Conservation (phyloP, 2,113 vertebrate species). For the Lonchura striata region DNA sequence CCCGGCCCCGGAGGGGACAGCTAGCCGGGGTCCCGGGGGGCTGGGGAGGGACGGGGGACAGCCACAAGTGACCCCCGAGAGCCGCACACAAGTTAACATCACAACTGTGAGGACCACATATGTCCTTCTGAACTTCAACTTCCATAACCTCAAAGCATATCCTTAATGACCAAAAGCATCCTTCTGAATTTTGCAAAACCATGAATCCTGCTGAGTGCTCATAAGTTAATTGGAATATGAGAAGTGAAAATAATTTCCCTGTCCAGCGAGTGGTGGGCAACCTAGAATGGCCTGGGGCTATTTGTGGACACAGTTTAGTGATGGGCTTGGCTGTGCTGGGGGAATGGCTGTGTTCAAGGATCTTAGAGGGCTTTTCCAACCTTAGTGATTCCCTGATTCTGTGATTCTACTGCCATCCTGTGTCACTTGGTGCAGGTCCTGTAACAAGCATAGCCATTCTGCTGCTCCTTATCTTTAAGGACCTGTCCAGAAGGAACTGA, state of each 20-base stretch:
- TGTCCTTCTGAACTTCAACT: not conserved
- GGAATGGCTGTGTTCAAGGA: not conserved
- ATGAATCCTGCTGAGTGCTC: not conserved
- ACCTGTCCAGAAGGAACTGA: not conserved
- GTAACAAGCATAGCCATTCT: not conserved
- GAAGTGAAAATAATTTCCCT: not conserved
- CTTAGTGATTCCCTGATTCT: not conserved
- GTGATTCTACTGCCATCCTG: not conserved
- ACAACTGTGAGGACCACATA: not conserved
- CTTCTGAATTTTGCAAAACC: not conserved
- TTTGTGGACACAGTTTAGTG: fast-evolving
- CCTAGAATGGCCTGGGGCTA: not conserved
- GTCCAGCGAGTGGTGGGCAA: not conserved
- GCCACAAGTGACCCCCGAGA: too few species aligned
- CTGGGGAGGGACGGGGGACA: too few species aligned
- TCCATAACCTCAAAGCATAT: not conserved
- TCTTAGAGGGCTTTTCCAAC: not conserved
- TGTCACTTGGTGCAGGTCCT: not conserved
- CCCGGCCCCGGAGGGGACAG: too few species aligned
- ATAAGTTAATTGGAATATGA: not conserved
- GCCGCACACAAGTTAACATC: too few species aligned
- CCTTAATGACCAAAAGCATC: not conserved
- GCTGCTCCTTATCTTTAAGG: not conserved
- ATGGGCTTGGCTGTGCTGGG: not conserved
- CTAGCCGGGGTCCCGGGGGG: too few species aligned